Evolutionary conservation across 2,888 invertebrate species (phyloP).

Genomic region (Apeira syringaria): DNA sequence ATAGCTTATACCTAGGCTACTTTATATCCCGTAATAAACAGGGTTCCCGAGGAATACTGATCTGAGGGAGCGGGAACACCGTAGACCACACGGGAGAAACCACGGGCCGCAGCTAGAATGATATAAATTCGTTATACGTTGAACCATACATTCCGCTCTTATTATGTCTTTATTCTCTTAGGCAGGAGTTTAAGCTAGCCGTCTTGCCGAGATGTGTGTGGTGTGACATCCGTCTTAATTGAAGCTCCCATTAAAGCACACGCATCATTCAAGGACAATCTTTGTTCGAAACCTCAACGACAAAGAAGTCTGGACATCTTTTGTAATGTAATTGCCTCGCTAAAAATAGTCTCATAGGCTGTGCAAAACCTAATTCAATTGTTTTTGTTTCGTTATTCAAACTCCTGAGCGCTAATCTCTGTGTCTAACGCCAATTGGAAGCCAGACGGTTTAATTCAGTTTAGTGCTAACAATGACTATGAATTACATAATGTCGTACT

Average conservation of each 20-base stretch:
- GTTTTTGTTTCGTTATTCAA: conserved; percentile 47
- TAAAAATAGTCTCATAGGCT: conserved; percentile 48
- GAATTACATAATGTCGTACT: too few species aligned
- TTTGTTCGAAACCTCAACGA: conserved; percentile 31
- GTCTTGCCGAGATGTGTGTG: conserved; percentile 2
- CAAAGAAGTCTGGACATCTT: conserved; percentile 25
- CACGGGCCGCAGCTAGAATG: too few species aligned
- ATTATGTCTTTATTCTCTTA: not conserved
- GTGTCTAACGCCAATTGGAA: conserved; percentile 58
- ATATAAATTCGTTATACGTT: too few species aligned
- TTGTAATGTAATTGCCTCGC: conserved; percentile 31
- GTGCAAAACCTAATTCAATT: conserved; percentile 42
- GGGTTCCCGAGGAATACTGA: too few species aligned
- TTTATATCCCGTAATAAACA: too few species aligned
- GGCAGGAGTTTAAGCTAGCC: conserved; percentile 9
- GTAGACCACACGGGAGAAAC: too few species aligned
- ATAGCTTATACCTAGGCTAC: too few species aligned
- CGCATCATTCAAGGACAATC: conserved; percentile 25
- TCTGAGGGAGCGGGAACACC: too few species aligned
- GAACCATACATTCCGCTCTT: too few species aligned
- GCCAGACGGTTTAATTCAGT: conserved; percentile 64
- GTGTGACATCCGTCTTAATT: conserved; percentile 5
- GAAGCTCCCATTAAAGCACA: conserved; percentile 6
- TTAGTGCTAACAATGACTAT: conserved; percentile 23
- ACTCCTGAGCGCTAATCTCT: conserved; percentile 42